phyloP scores from a whole-genome alignment of 2,113 vertebrate species.

The Stegastes partitus region DNA sequence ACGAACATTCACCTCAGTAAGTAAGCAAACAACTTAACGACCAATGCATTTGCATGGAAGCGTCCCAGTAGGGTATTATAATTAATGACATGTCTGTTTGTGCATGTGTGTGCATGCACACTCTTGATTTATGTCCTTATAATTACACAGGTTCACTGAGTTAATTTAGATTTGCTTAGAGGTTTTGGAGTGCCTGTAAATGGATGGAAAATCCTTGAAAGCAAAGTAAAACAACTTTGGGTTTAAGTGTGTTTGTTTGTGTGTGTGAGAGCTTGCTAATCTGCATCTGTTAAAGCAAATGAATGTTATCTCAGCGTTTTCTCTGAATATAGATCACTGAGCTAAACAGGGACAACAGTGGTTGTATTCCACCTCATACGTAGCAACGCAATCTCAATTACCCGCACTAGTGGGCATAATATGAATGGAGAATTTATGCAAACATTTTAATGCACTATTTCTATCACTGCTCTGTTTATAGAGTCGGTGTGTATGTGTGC shows the following conservation, averaged over 20 bases:
- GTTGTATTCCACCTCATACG: slow-evolving; percentile 53
- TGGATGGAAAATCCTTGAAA: slow-evolving; percentile 18
- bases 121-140: not conserved
- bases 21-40: too few relatives aligned
- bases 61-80: not conserved
- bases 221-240: slow-evolving; percentile 22
- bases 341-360: slow-evolving; percentile 44
- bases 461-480: slow-evolving; percentile 33
- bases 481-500: slow-evolving; percentile 23
- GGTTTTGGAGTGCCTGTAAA: not conserved
- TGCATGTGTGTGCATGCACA: not conserved
- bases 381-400: slow-evolving; percentile 72
- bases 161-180: not conserved
- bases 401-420: slow-evolving; percentile 61
- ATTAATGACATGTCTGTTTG: not conserved
- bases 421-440: slow-evolving; percentile 62
- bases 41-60: not conserved
- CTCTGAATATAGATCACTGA: slow-evolving; percentile 63
- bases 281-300: slow-evolving; percentile 36
- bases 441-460: slow-evolving; percentile 60
- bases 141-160: not conserved
- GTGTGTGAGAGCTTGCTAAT: not conserved
- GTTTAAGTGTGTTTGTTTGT: slow-evolving; percentile 15
- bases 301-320: slow-evolving; percentile 54
- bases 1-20: not conserved